Conservation (phyloP, 2,113 vertebrate genomes). For the Haliaeetus leucogaster region DNA sequence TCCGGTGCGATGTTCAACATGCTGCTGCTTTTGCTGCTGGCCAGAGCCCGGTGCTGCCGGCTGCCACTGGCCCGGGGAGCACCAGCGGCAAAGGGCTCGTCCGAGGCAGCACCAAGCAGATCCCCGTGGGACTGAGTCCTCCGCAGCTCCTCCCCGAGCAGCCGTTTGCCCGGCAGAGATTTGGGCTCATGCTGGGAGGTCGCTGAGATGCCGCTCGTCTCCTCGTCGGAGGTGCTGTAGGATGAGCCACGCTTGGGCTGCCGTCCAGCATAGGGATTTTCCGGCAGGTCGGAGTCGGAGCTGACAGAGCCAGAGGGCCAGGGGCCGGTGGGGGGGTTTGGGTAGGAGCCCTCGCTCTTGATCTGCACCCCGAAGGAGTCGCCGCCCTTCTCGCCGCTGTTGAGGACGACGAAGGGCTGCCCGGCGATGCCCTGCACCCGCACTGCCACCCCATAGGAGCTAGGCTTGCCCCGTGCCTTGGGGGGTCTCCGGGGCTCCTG, state of each 20-base stretch:
- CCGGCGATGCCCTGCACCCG: conserved; percentile 92
- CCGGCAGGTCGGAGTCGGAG: conserved; percentile 61
- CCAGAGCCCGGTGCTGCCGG: conserved; percentile 59
- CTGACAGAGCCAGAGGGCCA: not conserved
- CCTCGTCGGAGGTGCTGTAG: conserved; percentile 65
- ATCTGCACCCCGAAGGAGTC: conserved; percentile 89
- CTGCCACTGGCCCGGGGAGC: not conserved
- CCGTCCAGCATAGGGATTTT: conserved; percentile 45
- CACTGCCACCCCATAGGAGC: conserved; percentile 89
- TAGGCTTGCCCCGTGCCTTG: conserved; percentile 54
- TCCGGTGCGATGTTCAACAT: not conserved
- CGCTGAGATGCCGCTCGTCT: not conserved
- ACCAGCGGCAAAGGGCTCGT: not conserved
- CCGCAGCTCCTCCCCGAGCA: conserved; percentile 62
- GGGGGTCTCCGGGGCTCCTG: conserved; percentile 47
- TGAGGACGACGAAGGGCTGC: conserved; percentile 92
- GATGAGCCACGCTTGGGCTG: not conserved
- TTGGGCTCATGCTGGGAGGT: not conserved
- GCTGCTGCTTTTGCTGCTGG: conserved; percentile 25
- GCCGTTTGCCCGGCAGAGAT: not conserved
- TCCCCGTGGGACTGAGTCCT: conserved; percentile 87
- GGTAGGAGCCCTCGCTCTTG: conserved; percentile 47
- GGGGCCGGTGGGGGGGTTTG: not conserved
- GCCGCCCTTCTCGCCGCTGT: conserved; percentile 87
- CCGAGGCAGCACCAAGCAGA: conserved; percentile 44